Conservation (phyloP, 2,797 vertebrate genomes). For the Hybognathus amarus region DNA sequence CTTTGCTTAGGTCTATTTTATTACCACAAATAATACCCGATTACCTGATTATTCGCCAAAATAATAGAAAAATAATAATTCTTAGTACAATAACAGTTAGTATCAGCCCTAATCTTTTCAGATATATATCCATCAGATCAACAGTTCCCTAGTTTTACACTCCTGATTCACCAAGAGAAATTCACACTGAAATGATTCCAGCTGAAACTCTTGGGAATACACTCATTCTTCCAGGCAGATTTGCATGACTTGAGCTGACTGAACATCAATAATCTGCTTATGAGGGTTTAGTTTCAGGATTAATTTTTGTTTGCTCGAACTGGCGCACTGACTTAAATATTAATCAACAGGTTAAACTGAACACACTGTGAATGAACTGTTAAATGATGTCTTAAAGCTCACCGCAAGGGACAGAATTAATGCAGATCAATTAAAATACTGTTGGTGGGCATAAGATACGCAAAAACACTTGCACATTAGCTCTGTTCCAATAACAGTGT, state of each 20-base stretch:
- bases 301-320: slow-evolving; percentile 4
- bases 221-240: slow-evolving; percentile 1
- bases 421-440: slow-evolving; percentile 14
- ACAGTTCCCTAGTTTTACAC: neutral
- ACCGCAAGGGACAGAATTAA: neutral
- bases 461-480: neutral
- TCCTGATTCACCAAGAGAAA: neutral
- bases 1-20: no score
- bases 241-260: neutral
- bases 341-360: slow-evolving; percentile 8
- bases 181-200: neutral
- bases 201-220: neutral
- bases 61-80: no score
- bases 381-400: slow-evolving; percentile 11
- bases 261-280: slow-evolving; percentile 18
- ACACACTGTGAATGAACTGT: neutral
- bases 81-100: no score
- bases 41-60: no score
- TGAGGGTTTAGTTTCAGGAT: slow-evolving; percentile 13
- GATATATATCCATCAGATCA: neutral
- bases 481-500: neutral
- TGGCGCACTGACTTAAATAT: neutral
- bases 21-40: no score
- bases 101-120: neutral
- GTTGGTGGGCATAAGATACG: neutral